Conservation (phyloP, 2,888 invertebrate species). For the Parasteatoda lunata region DNA sequence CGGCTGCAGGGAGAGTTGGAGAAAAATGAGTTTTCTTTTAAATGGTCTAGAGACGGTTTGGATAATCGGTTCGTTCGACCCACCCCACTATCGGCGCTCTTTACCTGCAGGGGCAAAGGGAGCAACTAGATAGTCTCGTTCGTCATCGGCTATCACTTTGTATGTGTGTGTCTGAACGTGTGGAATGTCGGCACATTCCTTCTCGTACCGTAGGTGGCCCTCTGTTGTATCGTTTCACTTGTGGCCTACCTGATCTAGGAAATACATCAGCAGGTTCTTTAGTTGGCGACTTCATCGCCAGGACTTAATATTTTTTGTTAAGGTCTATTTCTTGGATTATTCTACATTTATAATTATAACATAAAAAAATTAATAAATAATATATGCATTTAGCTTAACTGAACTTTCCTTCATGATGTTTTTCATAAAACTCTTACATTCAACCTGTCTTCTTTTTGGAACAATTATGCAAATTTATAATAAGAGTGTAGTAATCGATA, state of each 20-base stretch:
- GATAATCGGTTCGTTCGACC: slow-evolving; percentile 50
- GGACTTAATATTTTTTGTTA: neutral
- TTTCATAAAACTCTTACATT: too few relatives aligned
- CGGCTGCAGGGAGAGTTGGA: slow-evolving; percentile 24
- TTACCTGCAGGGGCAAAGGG: slow-evolving; percentile 13
- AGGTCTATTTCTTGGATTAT: neutral
- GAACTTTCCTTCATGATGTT: neutral
- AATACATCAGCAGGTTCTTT: slow-evolving; percentile 21
- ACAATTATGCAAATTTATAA: too few relatives aligned
- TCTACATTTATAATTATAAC: neutral
- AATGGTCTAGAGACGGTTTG: slow-evolving; percentile 39
- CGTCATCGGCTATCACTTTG: slow-evolving; percentile 47
- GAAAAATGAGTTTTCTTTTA: slow-evolving; percentile 38
- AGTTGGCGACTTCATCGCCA: slow-evolving; percentile 35
- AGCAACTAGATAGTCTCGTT: slow-evolving; percentile 56
- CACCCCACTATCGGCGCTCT: slow-evolving; percentile 39
- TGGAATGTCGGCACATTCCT: slow-evolving; percentile 55
- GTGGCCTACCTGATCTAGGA: slow-evolving; percentile 35
- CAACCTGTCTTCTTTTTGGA: too few relatives aligned
- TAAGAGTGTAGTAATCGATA: too few relatives aligned
- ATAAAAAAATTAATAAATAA: neutral
- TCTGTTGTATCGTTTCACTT: slow-evolving; percentile 8
- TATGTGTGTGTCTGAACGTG: slow-evolving; percentile 24
- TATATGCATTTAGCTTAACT: neutral
- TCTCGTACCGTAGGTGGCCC: slow-evolving; percentile 46